phyloP scores from a whole-genome alignment of 1,140 invertebrate species.

The Papilio dardanus region DNA sequence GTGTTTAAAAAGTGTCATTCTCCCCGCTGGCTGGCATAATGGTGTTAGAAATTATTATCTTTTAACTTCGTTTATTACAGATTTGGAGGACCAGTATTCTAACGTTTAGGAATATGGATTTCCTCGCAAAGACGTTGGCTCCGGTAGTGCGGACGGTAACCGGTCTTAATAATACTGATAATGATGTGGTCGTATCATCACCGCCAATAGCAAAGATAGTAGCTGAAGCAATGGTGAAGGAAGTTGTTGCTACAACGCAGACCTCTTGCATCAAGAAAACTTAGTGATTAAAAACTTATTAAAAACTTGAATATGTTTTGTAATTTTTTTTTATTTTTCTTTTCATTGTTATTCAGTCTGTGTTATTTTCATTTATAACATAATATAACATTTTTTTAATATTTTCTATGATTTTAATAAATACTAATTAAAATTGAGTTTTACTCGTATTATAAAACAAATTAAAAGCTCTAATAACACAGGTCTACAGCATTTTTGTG shows the following conservation, averaged over 20 bases:
- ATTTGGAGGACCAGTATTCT: background rate
- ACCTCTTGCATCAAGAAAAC: no score
- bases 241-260: no score
- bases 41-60: no score
- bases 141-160: background rate
- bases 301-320: no score
- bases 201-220: background rate
- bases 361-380: background rate
- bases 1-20: no score
- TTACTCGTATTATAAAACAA: background rate
- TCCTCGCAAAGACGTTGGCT: background rate
- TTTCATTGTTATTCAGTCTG: background rate
- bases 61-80: background rate
- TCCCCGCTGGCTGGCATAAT: no score
- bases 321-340: no score
- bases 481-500: no score
- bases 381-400: background rate
- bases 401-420: background rate
- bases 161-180: no score
- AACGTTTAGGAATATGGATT: background rate
- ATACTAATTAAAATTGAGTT: background rate
- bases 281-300: no score
- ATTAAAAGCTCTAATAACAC: background rate
- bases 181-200: no score
- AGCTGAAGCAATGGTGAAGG: background rate